Evolutionary conservation across 2,888 invertebrate genomes (phyloP).

Genomic region (Ennomos fuscantarius): DNA sequence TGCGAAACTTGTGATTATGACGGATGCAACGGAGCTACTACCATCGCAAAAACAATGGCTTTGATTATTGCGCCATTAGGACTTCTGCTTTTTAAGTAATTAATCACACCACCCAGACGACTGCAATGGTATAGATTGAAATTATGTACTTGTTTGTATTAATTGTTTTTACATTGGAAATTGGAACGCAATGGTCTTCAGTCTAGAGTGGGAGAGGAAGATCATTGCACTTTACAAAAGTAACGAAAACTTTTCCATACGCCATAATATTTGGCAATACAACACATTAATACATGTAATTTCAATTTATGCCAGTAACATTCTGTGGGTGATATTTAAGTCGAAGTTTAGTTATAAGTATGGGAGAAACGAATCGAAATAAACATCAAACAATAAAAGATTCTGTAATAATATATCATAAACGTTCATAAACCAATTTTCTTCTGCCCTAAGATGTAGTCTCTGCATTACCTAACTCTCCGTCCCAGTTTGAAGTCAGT

Average conservation of each 20-base stretch:
- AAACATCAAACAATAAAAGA: not conserved
- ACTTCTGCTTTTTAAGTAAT: conserved; percentile 74
- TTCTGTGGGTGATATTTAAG: conserved; percentile 16
- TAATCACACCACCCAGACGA: conserved; percentile 10
- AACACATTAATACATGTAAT: conserved; percentile 2
- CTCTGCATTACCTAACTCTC: conserved; percentile 1
- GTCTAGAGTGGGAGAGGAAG: too few species aligned
- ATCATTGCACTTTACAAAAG: too few species aligned
- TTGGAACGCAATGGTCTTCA: too few species aligned
- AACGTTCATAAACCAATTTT: too few species aligned
- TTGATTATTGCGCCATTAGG: conserved; percentile 70
- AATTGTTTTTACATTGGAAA: too few species aligned
- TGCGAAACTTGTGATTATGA: conserved; percentile 89
- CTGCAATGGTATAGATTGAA: conserved; percentile 14
- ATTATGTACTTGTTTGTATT: not conserved
- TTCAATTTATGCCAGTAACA: conserved; percentile 11
- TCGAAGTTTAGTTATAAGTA: conserved; percentile 6
- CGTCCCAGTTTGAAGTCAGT: conserved; percentile 9
- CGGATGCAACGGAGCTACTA: conserved; percentile 86
- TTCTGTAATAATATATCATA: not conserved
- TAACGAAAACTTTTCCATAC: not conserved
- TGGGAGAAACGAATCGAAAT: conserved; percentile 17
- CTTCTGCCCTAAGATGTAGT: not conserved
- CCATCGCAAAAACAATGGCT: conserved; percentile 73
- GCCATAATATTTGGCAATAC: not conserved